These are phyloP conservation scores for Lithosia quadra DNA, from an alignment of 2,888 invertebrate genomes.

Conservation along the genomic window DNA sequence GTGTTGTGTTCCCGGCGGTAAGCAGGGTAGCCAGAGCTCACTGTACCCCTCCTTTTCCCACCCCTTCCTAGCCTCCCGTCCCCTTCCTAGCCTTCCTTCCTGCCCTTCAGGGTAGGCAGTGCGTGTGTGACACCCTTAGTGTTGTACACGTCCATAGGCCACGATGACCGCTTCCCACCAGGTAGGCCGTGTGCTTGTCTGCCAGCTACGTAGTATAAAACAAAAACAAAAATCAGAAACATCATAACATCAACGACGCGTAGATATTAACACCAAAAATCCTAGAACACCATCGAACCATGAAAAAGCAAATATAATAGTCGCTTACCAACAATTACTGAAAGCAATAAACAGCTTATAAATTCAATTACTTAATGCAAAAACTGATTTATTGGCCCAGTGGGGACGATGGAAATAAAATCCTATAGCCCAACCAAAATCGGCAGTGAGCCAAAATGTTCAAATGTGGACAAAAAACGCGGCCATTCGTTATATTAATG, in stretches of 20 bases:
- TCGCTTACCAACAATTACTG: conserved; percentile 79
- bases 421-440: conserved; percentile 66
- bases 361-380: conserved; percentile 85
- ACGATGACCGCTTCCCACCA: too few species aligned
- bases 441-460: conserved; percentile 79
- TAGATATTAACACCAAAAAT: conserved; percentile 16
- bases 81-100: too few species aligned
- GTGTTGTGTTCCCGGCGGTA: too few species aligned
- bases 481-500: conserved; percentile 81
- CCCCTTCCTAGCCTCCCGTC: too few species aligned
- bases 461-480: conserved; percentile 61
- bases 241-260: not conserved
- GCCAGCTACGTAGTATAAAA: too few species aligned
- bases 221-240: not conserved
- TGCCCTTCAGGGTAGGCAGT: too few species aligned
- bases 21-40: too few species aligned
- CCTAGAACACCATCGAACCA: conserved; percentile 35
- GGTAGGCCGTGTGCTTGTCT: too few species aligned
- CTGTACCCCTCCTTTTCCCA: too few species aligned
- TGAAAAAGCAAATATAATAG: conserved; percentile 66
- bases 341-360: conserved; percentile 82
- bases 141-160: too few species aligned
- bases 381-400: conserved; percentile 78
- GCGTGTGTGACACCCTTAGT: too few species aligned
- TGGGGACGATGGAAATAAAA: conserved; percentile 73